Evolutionary conservation across 2,797 vertebrate genomes (phyloP).

Genomic region (Cyclopterus lumpus): DNA sequence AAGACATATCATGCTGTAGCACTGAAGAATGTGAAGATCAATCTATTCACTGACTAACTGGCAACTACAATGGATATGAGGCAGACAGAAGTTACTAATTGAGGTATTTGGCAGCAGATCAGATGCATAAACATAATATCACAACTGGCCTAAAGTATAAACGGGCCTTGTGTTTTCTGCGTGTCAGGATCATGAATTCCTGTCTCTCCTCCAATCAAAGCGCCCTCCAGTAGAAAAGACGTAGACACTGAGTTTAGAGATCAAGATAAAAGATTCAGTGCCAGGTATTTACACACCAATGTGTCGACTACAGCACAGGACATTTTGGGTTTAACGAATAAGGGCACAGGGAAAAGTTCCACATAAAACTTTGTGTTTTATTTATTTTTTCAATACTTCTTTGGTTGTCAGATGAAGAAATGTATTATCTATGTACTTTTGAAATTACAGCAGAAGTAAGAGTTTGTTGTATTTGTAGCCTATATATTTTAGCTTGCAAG

Average conservation of each 20-base stretch:
- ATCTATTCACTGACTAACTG: neutral
- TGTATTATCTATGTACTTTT: conserved; percentile 13
- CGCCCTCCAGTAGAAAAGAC: too few relatives aligned
- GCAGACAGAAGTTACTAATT: neutral
- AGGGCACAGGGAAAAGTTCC: too few relatives aligned
- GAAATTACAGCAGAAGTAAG: too few relatives aligned
- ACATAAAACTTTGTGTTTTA: too few relatives aligned
- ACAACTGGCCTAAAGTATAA: conserved; percentile 12
- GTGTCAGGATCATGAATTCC: conserved; percentile 24
- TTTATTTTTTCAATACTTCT: too few relatives aligned
- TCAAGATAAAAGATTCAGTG: too few relatives aligned
- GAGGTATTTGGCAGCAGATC: conserved; percentile 14
- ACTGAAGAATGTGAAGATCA: neutral
- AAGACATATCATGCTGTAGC: neutral
- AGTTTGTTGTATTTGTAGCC: too few relatives aligned
- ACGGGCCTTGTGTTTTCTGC: conserved; percentile 9
- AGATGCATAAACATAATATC: conserved; percentile 7
- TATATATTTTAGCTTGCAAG: too few relatives aligned
- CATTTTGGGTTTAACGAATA: too few relatives aligned
- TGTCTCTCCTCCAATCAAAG: conserved; percentile 11
- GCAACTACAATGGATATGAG: neutral
- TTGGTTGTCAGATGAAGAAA: neutral
- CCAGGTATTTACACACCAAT: too few relatives aligned
- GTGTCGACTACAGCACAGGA: too few relatives aligned
- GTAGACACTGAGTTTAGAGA: too few relatives aligned